These are phyloP conservation scores for Stenchaetothrips biformis DNA, from an alignment of 2,888 invertebrate species.

Conservation along the genomic window DNA sequence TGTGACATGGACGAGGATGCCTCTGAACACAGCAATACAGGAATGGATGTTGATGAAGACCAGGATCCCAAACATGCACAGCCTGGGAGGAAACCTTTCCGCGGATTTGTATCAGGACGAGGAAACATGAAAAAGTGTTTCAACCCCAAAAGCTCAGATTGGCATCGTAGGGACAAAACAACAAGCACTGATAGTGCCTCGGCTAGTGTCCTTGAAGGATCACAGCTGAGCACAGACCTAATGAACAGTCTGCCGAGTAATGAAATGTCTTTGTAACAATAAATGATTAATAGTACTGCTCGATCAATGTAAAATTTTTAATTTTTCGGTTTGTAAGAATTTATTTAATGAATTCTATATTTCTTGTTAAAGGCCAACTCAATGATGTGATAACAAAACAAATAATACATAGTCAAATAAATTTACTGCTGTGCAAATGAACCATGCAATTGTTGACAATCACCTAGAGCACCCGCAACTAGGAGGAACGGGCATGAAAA, in stretches of 20 bases:
- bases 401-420: no score
- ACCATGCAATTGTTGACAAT: no score
- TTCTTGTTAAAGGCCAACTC: background rate
- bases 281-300: background rate
- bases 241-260: background rate
- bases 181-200: background rate
- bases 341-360: background rate
- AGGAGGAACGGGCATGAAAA: no score
- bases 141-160: background rate
- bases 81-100: background rate
- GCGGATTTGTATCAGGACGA: background rate
- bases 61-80: no score
- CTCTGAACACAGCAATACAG: background rate
- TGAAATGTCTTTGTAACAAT: slow-evolving; percentile 5
- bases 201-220: background rate
- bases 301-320: background rate
- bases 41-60: background rate
- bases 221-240: background rate
- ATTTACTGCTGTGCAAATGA: no score
- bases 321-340: background rate
- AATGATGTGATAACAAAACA: no score
- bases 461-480: no score
- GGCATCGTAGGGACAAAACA: background rate
- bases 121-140: background rate
- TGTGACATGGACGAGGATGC: no score